Conservation (phyloP, 2,888 invertebrate genomes). For the Drosophila demipolita region DNA sequence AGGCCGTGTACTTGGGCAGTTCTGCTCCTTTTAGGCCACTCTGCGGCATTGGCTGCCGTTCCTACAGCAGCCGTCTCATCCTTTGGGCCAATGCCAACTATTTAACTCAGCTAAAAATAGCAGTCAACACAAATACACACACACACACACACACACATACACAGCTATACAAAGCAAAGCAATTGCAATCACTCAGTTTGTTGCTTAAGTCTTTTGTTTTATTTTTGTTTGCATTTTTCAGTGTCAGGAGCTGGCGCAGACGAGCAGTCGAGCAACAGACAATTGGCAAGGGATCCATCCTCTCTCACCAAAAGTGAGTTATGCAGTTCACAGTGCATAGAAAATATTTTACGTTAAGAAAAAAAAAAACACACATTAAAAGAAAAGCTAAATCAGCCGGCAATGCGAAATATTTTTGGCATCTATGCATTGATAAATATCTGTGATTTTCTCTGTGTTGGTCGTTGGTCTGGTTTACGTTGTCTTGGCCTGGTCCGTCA, state of each 20-base stretch:
- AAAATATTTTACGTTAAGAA: conserved; percentile 60
- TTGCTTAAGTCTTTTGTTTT: conserved; percentile 80
- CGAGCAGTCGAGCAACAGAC: conserved; percentile 26
- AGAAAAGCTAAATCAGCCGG: conserved; percentile 36
- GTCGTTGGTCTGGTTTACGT: not conserved
- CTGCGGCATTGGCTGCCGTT: conserved; percentile 12
- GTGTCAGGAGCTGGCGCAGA: conserved; percentile 60
- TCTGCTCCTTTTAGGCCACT: conserved; percentile 48
- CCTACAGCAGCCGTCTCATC: conserved; percentile 49
- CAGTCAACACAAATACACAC: conserved; percentile 30
- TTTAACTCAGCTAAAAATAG: conserved; percentile 75
- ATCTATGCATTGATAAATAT: conserved; percentile 24
- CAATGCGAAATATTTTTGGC: conserved; percentile 54
- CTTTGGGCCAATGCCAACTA: conserved; percentile 79
- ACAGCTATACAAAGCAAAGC: conserved; percentile 55
- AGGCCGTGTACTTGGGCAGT: conserved; percentile 55
- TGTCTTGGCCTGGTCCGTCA: conserved; percentile 44
- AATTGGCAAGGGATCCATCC: conserved; percentile 64
- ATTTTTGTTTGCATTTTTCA: conserved; percentile 80
- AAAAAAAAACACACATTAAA: conserved; percentile 11
- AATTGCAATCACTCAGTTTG: conserved; percentile 80
- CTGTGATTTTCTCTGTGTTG: conserved; percentile 29
- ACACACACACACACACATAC: conserved; percentile 12
- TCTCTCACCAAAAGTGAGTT: conserved; percentile 66
- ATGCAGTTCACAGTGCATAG: conserved; percentile 78